Evolutionary conservation across 2,113 vertebrate species (phyloP).

Genomic region (Talpa occidentalis): DNA sequence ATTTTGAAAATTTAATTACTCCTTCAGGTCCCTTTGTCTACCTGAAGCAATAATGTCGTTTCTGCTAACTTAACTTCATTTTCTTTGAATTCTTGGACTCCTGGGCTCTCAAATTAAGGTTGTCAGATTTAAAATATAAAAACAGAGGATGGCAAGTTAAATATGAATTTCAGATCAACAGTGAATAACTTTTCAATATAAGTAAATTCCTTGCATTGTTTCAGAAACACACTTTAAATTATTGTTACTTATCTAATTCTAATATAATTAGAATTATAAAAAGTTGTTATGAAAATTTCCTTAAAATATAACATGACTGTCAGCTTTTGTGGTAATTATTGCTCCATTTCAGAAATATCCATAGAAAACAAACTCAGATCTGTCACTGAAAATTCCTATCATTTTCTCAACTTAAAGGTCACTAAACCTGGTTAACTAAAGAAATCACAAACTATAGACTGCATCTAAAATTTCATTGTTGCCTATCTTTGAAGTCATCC

Average conservation of each 20-base stretch:
- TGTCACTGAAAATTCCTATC: neutral
- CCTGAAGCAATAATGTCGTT: conserved; percentile 26
- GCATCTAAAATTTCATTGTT: neutral
- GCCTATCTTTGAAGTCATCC: neutral
- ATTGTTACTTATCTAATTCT: neutral
- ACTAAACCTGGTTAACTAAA: neutral
- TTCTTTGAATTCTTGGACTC: neutral
- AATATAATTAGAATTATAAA: too few relatives aligned
- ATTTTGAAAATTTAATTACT: conserved; percentile 49
- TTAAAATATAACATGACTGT: neutral
- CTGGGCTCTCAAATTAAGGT: neutral
- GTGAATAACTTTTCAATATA: neutral
- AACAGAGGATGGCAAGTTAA: neutral
- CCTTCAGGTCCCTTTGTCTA: conserved; percentile 5
- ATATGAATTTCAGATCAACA: conserved; percentile 29
- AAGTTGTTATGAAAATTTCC: neutral
- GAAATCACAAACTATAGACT: neutral
- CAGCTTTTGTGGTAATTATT: neutral
- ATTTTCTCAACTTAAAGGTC: neutral
- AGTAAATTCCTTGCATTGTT: neutral
- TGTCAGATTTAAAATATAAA: conserved; percentile 21
- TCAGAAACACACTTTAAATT: neutral
- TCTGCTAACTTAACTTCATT: neutral
- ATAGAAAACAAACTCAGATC: neutral
- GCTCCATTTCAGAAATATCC: neutral